Conservation (phyloP, 2,113 vertebrate genomes). For the Carassius gibelio region DNA sequence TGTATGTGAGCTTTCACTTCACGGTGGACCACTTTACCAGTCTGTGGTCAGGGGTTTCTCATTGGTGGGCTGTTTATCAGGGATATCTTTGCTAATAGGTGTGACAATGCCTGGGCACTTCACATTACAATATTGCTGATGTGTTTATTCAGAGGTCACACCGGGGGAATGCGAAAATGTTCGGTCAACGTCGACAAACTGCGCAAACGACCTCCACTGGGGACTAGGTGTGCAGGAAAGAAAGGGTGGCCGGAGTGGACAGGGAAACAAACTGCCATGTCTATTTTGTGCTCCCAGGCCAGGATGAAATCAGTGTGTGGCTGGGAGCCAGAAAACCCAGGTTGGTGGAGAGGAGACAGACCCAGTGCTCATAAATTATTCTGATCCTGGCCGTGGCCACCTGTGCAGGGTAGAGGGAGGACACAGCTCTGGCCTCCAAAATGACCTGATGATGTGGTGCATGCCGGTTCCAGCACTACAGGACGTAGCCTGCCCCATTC, state of each 20-base stretch:
- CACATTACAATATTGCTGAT: slow-evolving; percentile 29
- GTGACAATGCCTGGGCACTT: slow-evolving; percentile 24
- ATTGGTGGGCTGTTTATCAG: neutral
- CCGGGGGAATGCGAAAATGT: slow-evolving; percentile 38
- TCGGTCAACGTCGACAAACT: slow-evolving; percentile 37
- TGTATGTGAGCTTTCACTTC: neutral
- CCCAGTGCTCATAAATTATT: slow-evolving; percentile 62
- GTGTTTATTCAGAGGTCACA: slow-evolving; percentile 44
- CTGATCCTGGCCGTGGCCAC: slow-evolving; percentile 53
- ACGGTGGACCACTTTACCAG: neutral
- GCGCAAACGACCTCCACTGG: slow-evolving; percentile 32
- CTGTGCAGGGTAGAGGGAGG: slow-evolving; percentile 56
- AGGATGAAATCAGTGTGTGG: slow-evolving; percentile 49
- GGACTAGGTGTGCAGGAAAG: slow-evolving; percentile 8
- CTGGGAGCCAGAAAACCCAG: slow-evolving; percentile 50
- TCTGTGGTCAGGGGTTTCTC: neutral
- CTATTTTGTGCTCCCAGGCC: slow-evolving; percentile 28
- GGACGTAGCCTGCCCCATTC: slow-evolving; percentile 18
- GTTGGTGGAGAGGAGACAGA: slow-evolving; percentile 49
- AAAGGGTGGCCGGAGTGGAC: slow-evolving; percentile 30
- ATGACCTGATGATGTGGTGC: slow-evolving; percentile 53
- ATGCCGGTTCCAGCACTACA: slow-evolving; percentile 26
- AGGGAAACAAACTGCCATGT: slow-evolving; percentile 25
- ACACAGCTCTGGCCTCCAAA: slow-evolving; percentile 47
- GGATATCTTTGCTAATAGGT: slow-evolving; percentile 41